Evolutionary conservation across 1,140 invertebrate genomes (phyloP), one percentile per base, ranked within the genome.

Genomic region (Drosophila serrata): DNA sequence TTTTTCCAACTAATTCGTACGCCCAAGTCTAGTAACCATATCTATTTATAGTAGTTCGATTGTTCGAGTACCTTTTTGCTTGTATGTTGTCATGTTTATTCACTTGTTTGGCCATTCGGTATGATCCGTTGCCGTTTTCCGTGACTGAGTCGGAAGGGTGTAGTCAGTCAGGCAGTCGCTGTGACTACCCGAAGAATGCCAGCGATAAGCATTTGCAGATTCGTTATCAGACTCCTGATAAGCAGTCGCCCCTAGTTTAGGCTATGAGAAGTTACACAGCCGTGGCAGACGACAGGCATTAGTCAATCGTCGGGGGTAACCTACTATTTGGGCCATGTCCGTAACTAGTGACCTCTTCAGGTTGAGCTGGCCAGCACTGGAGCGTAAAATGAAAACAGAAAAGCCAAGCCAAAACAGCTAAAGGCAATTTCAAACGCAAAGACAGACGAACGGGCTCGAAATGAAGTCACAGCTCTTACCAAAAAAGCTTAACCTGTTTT

Each of bases 401-500:
- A 63, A 62, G 62, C 19, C 19, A 53, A 15, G 49, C 31, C 49
- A 53, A 59, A 45, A 73, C 42, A 48, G 29, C 48, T 59, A 81
- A 77, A 65, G 45, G 43, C 61, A 85, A 45, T 86, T 35, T 64
- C 43, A 80, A 63, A 80, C 51, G 69, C 65, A 73, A 42, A 84
- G 17, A 81, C 35, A 75, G 40, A 45, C 60, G 53, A 68, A 72
- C 68, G 74, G 79, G 75, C 64, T 80, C 51, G 53, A 84, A 87
- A 87, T 87, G 84, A 87, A 87, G 84, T 87, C 84, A 87, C 68
- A 77, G 81, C 81, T 72, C 68, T 69, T 73, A 49, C 69, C 69
- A 59, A 84, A 87, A 46, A 88, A 81, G 84, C 85, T 87, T 88
- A 88, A 88, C 84, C 84, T 88, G 84, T 88, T 88, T 82, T 90